These are phyloP conservation scores for Napeogenes inachia DNA, from an alignment of 2,888 invertebrate genomes.

Conservation along the genomic window DNA sequence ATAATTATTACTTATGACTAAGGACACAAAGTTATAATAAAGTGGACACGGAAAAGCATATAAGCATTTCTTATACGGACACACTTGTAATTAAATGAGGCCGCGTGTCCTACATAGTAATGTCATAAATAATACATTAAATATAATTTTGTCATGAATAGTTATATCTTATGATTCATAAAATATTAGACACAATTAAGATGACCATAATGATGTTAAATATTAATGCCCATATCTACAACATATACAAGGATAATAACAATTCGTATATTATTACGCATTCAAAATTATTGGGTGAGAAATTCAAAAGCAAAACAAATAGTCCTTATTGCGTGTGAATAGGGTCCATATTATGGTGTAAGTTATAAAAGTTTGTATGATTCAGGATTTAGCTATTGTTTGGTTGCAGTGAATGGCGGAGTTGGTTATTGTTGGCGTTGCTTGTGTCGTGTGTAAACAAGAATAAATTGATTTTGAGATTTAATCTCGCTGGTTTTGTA, in stretches of 20 bases:
- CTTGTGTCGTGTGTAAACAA: conserved; percentile 19
- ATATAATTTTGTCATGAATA: conserved; percentile 3
- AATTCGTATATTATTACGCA: conserved; percentile 16
- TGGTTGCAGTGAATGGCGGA: conserved; percentile 34
- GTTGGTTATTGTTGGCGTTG: conserved; percentile 20
- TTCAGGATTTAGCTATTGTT: conserved; percentile 34
- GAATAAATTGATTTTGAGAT: conserved; percentile 25
- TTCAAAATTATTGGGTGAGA: conserved; percentile 39
- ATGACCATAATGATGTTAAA: conserved; percentile 4
- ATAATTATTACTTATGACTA: too few species aligned
- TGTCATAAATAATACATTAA: neutral
- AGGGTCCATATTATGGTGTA: conserved; percentile 29
- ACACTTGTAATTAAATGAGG: too few species aligned
- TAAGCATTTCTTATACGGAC: too few species aligned
- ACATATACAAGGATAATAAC: conserved; percentile 17
- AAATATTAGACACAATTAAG: neutral
- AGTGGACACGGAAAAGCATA: too few species aligned
- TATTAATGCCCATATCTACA: conserved; percentile 6
- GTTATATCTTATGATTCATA: neutral
- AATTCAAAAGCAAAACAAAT: conserved; percentile 40
- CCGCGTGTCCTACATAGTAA: too few species aligned
- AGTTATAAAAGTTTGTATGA: conserved; percentile 41
- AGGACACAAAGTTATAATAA: too few species aligned
- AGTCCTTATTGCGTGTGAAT: conserved; percentile 23
- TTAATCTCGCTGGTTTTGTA: conserved; percentile 11